Evolutionary conservation across 2,888 invertebrate species (phyloP).

Genomic region (Drosophila engyochracea): DNA sequence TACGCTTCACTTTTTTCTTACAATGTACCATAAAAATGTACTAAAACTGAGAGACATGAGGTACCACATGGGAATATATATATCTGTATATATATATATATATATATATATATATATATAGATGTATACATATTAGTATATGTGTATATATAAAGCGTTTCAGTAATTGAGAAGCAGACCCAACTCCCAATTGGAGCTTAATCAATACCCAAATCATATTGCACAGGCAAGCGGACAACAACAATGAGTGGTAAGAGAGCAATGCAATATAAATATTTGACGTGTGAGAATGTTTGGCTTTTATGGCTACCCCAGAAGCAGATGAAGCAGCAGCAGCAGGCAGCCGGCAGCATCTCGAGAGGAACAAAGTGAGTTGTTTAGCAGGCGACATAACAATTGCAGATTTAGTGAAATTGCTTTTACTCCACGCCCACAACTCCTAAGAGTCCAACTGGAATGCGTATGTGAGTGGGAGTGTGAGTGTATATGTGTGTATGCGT

Average conservation of each 20-base stretch:
- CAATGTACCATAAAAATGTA: conserved; percentile 65
- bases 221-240: conserved; percentile 21
- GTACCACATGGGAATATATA: conserved; percentile 44
- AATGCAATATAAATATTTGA: conserved; percentile 78
- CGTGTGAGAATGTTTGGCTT: conserved; percentile 76
- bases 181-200: conserved; percentile 61
- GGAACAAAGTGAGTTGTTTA: conserved; percentile 70
- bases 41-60: conserved; percentile 51
- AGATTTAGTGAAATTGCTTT: conserved; percentile 80
- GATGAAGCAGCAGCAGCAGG: conserved; percentile 13
- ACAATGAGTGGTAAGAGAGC: conserved; percentile 31
- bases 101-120: background rate
- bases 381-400: conserved; percentile 79
- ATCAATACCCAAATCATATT: conserved; percentile 76
- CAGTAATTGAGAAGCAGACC: conserved; percentile 62
- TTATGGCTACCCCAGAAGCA: conserved; percentile 45
- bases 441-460: conserved; percentile 19
- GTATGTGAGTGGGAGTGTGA: conserved; percentile 7
- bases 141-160: conserved; percentile 51
- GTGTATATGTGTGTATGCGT: conserved; percentile 46
- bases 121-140: background rate
- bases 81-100: background rate
- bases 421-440: conserved; percentile 40
- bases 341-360: background rate
- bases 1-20: conserved; percentile 30